A percentile compares a stretch with the other conserved stretches of the same genome.
Conservation (phyloP, 2,113 vertebrate genomes). For the Panurus biarmicus region DNA sequence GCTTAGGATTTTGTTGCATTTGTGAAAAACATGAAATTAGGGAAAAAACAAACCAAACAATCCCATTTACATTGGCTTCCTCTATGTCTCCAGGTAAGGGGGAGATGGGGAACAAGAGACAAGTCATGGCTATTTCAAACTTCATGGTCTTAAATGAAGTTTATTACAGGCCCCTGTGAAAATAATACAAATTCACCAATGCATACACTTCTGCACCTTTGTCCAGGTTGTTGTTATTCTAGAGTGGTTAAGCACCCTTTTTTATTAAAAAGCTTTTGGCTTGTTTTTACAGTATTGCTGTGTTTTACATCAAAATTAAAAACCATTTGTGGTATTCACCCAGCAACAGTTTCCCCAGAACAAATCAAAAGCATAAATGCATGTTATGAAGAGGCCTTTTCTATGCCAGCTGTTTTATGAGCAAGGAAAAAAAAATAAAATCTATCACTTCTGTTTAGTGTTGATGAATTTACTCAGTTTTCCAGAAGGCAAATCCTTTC, state of each 20-base stretch:
- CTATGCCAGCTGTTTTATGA: background rate
- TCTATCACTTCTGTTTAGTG: background rate
- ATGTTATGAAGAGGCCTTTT: constrained; percentile 8
- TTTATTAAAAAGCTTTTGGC: background rate
- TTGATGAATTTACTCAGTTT: background rate
- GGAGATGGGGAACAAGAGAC: background rate
- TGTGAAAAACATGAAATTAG: background rate
- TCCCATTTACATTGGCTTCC: background rate
- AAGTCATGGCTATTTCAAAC: constrained; percentile 1
- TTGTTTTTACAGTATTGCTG: constrained; percentile 72
- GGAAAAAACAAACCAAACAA: background rate
- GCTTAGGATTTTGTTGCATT: background rate
- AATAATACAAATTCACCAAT: background rate
- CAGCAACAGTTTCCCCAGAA: constrained; percentile 36
- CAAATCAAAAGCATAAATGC: background rate
- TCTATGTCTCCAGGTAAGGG: background rate
- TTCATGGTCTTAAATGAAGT: background rate
- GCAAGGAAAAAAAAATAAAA: background rate
- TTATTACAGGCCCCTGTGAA: constrained; percentile 5
- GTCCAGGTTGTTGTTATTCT: background rate
- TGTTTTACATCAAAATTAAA: constrained; percentile 48
- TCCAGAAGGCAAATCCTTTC: constrained; percentile 45
- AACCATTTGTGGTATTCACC: background rate
- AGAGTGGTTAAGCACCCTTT: constrained; percentile 39
- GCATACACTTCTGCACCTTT: background rate